Conservation (phyloP, 2,888 invertebrate genomes). For the Epistrophe eligans region DNA sequence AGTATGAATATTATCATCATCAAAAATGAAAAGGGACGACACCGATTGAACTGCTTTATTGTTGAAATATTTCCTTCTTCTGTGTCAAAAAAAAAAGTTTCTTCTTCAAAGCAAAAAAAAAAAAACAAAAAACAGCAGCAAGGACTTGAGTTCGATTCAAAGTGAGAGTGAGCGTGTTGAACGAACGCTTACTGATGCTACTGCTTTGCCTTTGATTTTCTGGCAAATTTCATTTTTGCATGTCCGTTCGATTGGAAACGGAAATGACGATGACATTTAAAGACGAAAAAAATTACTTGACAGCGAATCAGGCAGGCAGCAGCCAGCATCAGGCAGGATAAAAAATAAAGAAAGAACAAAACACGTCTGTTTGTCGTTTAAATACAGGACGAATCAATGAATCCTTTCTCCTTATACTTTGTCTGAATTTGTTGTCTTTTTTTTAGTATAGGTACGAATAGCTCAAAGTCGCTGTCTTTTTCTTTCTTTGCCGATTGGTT, state of each 20-base stretch:
- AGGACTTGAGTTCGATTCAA: neutral
- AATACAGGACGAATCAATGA: constrained; percentile 76
- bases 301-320: constrained; percentile 15
- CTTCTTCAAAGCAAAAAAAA: constrained; percentile 46
- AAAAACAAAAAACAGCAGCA: neutral
- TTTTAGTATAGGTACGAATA: no score
- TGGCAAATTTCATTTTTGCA: constrained; percentile 74
- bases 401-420: constrained; percentile 62
- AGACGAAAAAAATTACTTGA: constrained; percentile 29
- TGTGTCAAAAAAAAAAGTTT: constrained; percentile 1
- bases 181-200: neutral
- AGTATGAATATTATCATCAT: constrained; percentile 76
- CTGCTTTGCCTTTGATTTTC: constrained; percentile 70
- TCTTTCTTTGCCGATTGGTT: constrained; percentile 66
- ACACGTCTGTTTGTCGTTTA: constrained; percentile 72
- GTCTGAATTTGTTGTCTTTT: constrained; percentile 47
- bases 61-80: constrained; percentile 39
- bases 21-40: constrained; percentile 61
- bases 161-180: constrained; percentile 18
- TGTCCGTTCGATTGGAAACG: constrained; percentile 75
- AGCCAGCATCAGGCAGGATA: neutral
- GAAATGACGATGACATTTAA: constrained; percentile 56
- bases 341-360: constrained; percentile 8
- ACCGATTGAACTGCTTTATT: constrained; percentile 64
- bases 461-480: constrained; percentile 25